Evolutionary conservation across 1,140 invertebrate species (phyloP), one percentile per base, ranked within the genome.

Genomic region (Penaeus vannamei): DNA sequence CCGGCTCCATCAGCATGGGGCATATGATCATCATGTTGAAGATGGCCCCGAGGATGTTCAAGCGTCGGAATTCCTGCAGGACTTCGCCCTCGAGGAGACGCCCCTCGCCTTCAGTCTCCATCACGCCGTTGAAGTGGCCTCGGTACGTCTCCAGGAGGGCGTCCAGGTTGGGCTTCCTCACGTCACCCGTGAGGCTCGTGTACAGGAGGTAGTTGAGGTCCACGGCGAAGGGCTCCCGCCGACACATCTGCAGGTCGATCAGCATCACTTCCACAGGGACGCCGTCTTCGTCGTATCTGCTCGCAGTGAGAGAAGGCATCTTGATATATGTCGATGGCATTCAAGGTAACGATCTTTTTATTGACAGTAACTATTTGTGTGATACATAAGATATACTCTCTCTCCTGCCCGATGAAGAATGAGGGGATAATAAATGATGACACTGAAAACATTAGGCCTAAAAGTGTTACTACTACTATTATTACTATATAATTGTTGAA

Each of bases 131-230:
- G 62, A 90, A 88, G 77, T 66, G 66, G 26, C 29, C 46, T 59
- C 87, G 66, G 66, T 90, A 90, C 14, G 59, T 60, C 26, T 14
- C 26, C 20, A 90, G 53, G 59, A 90, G 84, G 60, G 29, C 10
- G 3, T 90, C 59, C 26, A 85, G 22, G 60, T 87, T 90, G 29
- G 72, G 26, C 36, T 59, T 79, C 64, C 85, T 61, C 29, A 79
- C 82, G 2, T 79, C 79, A 2, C 85, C 85, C 1, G 46, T 79
- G n/a, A 87, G 53, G 85, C 85, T 87, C 42, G 69, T 83, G 66
- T 53, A 87, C 7, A 87, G 17, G 19, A 90, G n/a, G 80, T 84
- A 85, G 66, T 84, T 90, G 20, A 90, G 69, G 53, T 90, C 90
- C 23, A 36, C 29, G 1, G 85, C 85, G 4, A 82, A 69, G 12